These are phyloP conservation scores for Oegoconia quadripuncta DNA, from an alignment of 2,888 invertebrate species.

Conservation along the genomic window DNA sequence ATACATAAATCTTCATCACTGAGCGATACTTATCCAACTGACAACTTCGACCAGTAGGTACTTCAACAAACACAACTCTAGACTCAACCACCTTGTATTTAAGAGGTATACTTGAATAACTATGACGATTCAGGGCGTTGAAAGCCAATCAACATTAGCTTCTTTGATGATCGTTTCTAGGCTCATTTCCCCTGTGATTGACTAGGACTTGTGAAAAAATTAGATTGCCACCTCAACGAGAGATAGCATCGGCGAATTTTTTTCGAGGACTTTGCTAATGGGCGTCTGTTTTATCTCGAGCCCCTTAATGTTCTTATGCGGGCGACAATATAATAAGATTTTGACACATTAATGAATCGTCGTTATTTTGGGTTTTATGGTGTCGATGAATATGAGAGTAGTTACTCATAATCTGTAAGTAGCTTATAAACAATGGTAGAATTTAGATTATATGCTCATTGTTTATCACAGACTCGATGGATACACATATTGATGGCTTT, in stretches of 20 bases:
- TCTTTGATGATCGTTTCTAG: conserved; percentile 61
- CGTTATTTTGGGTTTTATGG: conserved; percentile 35
- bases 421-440: too few relatives aligned
- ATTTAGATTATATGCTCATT: too few relatives aligned
- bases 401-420: too few relatives aligned
- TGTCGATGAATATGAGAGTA: too few relatives aligned
- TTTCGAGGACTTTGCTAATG: conserved; percentile 64
- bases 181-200: conserved; percentile 74
- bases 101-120: conserved; percentile 26
- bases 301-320: conserved; percentile 73
- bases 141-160: conserved; percentile 72
- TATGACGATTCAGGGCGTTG: conserved; percentile 24
- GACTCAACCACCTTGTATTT: conserved; percentile 22
- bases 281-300: conserved; percentile 75
- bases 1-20: conserved; percentile 63
- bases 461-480: too few relatives aligned
- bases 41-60: conserved; percentile 37
- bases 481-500: too few relatives aligned
- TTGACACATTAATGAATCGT: conserved; percentile 69
- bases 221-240: conserved; percentile 71
- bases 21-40: conserved; percentile 41
- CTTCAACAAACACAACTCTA: conserved; percentile 22
- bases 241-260: conserved; percentile 67
- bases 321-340: conserved; percentile 75
- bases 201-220: conserved; percentile 68